phyloP scores from a whole-genome alignment of 2,888 invertebrate species.

The Venusia cambrica region DNA sequence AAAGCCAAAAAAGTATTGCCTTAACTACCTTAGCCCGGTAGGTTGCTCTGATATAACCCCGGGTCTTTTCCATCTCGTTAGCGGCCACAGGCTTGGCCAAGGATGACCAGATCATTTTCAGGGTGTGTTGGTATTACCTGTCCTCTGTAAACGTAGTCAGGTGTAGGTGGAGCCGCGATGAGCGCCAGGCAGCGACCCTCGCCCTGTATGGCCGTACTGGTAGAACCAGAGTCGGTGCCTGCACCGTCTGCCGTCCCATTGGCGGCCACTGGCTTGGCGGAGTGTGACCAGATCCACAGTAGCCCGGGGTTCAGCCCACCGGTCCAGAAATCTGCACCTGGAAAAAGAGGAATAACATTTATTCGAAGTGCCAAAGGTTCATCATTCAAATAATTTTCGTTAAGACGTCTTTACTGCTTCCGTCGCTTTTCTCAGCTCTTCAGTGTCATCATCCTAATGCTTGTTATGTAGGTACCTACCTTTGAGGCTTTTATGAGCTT shows the following conservation, averaged over 20 bases:
- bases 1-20: too few relatives aligned
- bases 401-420: too few relatives aligned
- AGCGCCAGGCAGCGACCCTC: conserved; percentile 87
- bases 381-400: too few relatives aligned
- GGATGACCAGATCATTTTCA: too few relatives aligned
- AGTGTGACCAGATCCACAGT: conserved; percentile 93
- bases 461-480: too few relatives aligned
- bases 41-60: too few relatives aligned
- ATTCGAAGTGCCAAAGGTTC: neutral
- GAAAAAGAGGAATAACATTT: neutral
- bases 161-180: conserved; percentile 77
- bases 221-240: conserved; percentile 8
- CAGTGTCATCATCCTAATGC: too few relatives aligned
- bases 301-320: conserved; percentile 92
- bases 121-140: too few relatives aligned
- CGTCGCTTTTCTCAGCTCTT: too few relatives aligned
- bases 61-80: too few relatives aligned
- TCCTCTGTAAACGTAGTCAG: conserved; percentile 82
- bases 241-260: conserved; percentile 52
- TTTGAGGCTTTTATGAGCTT: conserved; percentile 46
- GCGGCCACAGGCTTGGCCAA: too few relatives aligned
- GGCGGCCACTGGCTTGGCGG: conserved; percentile 85
- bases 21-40: too few relatives aligned
- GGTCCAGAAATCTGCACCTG: conserved; percentile 89
- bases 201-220: conserved; percentile 63